These are phyloP conservation scores for Orchestes rusci DNA, from an alignment of 2,888 invertebrate species.

Conservation along the genomic window DNA sequence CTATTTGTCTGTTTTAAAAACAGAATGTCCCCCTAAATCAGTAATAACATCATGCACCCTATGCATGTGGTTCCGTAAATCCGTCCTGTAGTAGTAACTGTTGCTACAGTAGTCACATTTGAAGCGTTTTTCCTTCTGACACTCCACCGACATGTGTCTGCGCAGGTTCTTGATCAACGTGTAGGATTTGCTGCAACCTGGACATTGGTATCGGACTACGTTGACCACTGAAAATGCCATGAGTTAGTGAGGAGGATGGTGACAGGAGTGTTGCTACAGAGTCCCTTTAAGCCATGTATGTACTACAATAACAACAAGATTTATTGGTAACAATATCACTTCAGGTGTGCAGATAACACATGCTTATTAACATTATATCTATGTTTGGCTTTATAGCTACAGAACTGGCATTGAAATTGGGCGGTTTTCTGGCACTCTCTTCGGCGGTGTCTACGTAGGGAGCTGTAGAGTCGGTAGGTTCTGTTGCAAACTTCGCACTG, in stretches of 20 bases:
- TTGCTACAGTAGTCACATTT: conserved; percentile 30
- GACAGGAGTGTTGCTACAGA: too few species aligned
- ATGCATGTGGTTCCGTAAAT: conserved; percentile 29
- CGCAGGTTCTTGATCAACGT: conserved; percentile 33
- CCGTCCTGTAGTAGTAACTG: conserved; percentile 32
- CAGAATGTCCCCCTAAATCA: too few species aligned
- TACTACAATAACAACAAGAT: too few species aligned
- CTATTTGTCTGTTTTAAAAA: too few species aligned
- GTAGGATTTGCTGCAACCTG: conserved; percentile 33
- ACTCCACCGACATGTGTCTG: conserved; percentile 35
- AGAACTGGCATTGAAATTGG: conserved; percentile 27
- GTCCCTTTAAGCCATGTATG: too few species aligned
- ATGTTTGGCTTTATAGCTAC: conserved; percentile 28
- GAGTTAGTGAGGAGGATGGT: too few species aligned
- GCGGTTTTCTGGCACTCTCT: conserved; percentile 31
- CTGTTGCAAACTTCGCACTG: conserved; percentile 8
- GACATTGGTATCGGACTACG: conserved; percentile 22
- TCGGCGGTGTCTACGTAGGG: conserved; percentile 29
- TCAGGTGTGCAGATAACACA: conserved; percentile 22
- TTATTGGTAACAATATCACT: too few species aligned
- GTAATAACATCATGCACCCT: conserved; percentile 29
- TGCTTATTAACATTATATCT: conserved; percentile 29
- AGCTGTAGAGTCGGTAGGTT: conserved; percentile 25
- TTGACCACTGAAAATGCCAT: neutral
- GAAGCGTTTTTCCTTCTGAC: conserved; percentile 35